Percentiles rank a stretch among this genome's conserved stretches.
Evolutionary conservation across 2,113 vertebrate species (phyloP).

Genomic region (Eira barbara): DNA sequence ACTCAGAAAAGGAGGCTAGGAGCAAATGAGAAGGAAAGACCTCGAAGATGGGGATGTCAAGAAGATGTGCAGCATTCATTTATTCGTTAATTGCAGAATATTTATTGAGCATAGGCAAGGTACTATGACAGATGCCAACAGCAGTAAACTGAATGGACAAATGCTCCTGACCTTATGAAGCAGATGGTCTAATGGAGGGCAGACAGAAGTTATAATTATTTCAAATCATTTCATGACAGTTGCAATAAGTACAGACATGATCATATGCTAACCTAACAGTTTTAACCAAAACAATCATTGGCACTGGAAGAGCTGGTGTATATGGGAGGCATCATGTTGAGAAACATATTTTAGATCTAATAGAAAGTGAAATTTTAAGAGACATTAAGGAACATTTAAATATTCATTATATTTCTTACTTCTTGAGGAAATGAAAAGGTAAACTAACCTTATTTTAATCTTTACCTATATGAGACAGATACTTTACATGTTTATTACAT

Average conservation of each 20-base stretch:
- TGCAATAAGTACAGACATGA: neutral
- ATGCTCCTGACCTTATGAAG: neutral
- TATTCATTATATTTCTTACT: neutral
- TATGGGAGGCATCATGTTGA: neutral
- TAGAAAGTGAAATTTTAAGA: slow-evolving; percentile 7
- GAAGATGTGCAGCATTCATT: neutral
- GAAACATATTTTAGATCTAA: neutral
- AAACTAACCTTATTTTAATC: neutral
- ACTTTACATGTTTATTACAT: neutral
- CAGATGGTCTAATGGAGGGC: neutral
- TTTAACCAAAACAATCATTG: neutral
- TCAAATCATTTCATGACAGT: neutral
- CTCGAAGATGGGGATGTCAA: neutral
- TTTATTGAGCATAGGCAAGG: neutral
- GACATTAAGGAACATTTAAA: neutral
- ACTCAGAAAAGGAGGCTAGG: neutral
- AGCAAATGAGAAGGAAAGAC: neutral
- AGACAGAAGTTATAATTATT: neutral
- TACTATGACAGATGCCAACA: neutral
- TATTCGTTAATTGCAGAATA: neutral
- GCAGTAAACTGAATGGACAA: neutral
- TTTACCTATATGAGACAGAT: neutral
- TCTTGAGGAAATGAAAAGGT: neutral
- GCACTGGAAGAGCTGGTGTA: fast-evolving
- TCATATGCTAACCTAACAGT: neutral